Evolutionary conservation across 2,888 invertebrate species (phyloP).

Genomic region (Flexamia atlantica): DNA sequence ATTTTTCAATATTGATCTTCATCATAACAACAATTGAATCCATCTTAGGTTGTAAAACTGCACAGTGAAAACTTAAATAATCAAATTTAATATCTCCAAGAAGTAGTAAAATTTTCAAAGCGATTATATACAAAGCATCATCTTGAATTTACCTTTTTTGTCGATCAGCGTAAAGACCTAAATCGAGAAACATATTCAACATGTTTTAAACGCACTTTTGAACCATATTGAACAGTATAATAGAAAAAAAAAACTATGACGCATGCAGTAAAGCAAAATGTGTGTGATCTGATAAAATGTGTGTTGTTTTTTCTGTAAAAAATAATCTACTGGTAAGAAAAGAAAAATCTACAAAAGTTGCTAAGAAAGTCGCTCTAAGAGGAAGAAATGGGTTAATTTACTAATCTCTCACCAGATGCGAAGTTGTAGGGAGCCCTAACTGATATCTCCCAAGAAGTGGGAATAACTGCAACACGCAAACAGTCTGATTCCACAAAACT

Average conservation of each 20-base stretch:
- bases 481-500: constrained; percentile 1
- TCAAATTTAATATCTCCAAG: too few relatives aligned
- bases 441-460: constrained; percentile 44
- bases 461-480: constrained; percentile 52
- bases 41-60: too few relatives aligned
- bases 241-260: constrained; percentile 13
- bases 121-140: constrained; percentile 42
- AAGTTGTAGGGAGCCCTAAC: constrained; percentile 43
- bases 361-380: constrained; percentile 33
- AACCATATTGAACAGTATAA: background rate
- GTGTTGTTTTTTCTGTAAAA: constrained; percentile 37
- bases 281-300: constrained; percentile 2
- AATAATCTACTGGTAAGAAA: constrained; percentile 23
- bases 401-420: constrained; percentile 50
- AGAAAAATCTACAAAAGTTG: constrained; percentile 22
- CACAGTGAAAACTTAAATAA: too few relatives aligned
- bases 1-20: too few relatives aligned
- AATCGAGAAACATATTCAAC: constrained; percentile 11
- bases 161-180: background rate
- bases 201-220: constrained; percentile 24
- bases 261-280: constrained; percentile 54
- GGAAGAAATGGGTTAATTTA: constrained; percentile 3
- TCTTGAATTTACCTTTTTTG: constrained; percentile 2
- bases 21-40: too few relatives aligned
- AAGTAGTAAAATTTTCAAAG: background rate